Evolutionary conservation across 2,797 vertebrate genomes (phyloP).

Genomic region (Eospalax fontanierii): DNA sequence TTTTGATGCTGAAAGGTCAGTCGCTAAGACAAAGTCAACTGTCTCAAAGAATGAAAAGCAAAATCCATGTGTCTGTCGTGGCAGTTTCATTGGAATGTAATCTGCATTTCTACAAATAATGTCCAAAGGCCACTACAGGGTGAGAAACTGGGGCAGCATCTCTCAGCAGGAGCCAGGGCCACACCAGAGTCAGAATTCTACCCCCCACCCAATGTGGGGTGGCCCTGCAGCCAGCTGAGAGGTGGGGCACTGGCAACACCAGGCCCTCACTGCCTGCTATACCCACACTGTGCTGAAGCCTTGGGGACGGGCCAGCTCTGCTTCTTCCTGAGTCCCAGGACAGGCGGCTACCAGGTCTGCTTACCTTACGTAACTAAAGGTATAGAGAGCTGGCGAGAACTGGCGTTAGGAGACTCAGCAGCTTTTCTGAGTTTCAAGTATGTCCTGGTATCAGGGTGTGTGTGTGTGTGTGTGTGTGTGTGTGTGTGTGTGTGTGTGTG

Average conservation of each 20-base stretch:
- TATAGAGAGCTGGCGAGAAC: slow-evolving; percentile 35
- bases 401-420: not conserved
- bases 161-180: slow-evolving; percentile 72
- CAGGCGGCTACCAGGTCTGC: not conserved
- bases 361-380: slow-evolving; percentile 37
- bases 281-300: not conserved
- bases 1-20: slow-evolving; percentile 86
- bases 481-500: not conserved
- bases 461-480: not conserved
- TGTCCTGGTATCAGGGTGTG: not conserved
- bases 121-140: slow-evolving; percentile 98
- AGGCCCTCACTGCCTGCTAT: not conserved
- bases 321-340: not conserved
- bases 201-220: not conserved
- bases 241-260: not conserved
- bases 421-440: slow-evolving; percentile 52
- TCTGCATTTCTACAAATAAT: slow-evolving; percentile 91
- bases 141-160: slow-evolving; percentile 91
- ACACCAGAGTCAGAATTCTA: slow-evolving; percentile 69
- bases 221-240: not conserved
- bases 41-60: slow-evolving; percentile 81
- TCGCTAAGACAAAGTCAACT: slow-evolving; percentile 87
- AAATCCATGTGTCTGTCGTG: slow-evolving; percentile 78
- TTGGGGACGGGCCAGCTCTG: not conserved
- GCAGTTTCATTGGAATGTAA: slow-evolving; percentile 86